Evolutionary conservation across 92 coral and sea anemone genomes (phyloP).

Genomic region (Umimayanthus kanabou): DNA sequence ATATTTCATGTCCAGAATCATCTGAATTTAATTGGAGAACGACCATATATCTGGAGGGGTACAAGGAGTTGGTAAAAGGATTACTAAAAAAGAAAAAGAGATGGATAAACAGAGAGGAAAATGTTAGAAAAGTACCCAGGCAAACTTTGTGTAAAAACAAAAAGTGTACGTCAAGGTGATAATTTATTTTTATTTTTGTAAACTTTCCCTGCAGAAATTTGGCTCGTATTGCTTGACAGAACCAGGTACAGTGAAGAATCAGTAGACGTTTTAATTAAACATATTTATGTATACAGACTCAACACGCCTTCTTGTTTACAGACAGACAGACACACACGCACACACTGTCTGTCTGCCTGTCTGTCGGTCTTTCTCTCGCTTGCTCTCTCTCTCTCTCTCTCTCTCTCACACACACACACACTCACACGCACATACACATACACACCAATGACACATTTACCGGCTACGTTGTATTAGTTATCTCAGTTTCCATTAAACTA

Average conservation of each 20-base stretch:
- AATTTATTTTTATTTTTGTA: not conserved
- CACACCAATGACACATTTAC: not conserved
- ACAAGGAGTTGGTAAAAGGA: not conserved
- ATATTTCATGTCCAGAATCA: no score
- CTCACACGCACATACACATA: not conserved
- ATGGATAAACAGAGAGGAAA: not conserved
- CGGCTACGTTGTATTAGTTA: not conserved
- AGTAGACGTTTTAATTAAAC: not conserved
- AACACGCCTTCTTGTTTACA: not conserved
- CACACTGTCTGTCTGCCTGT: no score
- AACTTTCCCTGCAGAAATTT: constrained; percentile 63
- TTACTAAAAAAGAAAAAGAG: not conserved
- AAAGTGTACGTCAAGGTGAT: not conserved
- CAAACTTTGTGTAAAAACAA: not conserved
- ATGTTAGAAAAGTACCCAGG: not conserved
- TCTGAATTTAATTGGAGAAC: no score
- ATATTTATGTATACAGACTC: not conserved
- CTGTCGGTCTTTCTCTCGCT: no score
- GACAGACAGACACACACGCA: no score
- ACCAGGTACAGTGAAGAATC: constrained; percentile 55
- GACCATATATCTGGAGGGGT: not conserved
- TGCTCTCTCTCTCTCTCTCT: not conserved
- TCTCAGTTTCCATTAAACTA: not conserved
- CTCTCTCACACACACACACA: not conserved
- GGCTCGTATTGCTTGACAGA: constrained; percentile 84